phyloP scores from a whole-genome alignment of 2,797 vertebrate genomes.

The Toxotes lorentzi region DNA sequence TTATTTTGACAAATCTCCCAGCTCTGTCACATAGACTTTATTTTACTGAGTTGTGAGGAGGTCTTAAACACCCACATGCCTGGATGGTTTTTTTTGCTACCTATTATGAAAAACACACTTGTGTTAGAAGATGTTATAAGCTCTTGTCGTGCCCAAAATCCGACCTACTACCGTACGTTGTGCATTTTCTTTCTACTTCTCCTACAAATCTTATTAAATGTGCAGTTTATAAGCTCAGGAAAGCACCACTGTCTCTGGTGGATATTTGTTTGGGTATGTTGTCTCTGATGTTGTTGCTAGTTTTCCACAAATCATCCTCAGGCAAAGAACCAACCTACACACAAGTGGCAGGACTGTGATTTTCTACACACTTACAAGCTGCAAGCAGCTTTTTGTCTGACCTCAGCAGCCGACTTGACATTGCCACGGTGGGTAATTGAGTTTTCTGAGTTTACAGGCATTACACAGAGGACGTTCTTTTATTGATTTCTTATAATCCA shows the following conservation, averaged over 20 bases:
- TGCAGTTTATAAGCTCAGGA: slow-evolving; percentile 38
- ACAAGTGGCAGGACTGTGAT: slow-evolving; percentile 46
- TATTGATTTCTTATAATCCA: slow-evolving; percentile 26
- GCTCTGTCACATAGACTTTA: neutral
- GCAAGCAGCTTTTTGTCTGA: slow-evolving; percentile 45
- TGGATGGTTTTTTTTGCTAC: neutral
- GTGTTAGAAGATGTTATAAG: slow-evolving; percentile 26
- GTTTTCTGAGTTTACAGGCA: slow-evolving; percentile 1
- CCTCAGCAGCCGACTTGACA: slow-evolving; percentile 45
- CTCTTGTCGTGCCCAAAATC: slow-evolving; percentile 16
- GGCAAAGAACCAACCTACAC: slow-evolving; percentile 62
- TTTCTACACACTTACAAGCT: slow-evolving; percentile 51
- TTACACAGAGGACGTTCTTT: neutral
- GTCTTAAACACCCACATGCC: slow-evolving; percentile 23
- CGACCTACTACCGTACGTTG: neutral
- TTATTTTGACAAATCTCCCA: neutral
- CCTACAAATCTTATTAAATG: slow-evolving; percentile 58
- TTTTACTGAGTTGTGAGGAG: neutral
- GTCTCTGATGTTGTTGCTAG: slow-evolving; percentile 60
- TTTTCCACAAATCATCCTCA: slow-evolving; percentile 58
- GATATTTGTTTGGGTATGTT: slow-evolving; percentile 64
- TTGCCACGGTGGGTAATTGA: slow-evolving; percentile 14
- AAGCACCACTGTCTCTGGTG: slow-evolving; percentile 57
- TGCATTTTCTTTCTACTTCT: slow-evolving; percentile 27
- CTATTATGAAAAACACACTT: slow-evolving; percentile 8